Evolutionary conservation across 2,797 vertebrate species (phyloP).

Genomic region (Etheostoma perlongum): DNA sequence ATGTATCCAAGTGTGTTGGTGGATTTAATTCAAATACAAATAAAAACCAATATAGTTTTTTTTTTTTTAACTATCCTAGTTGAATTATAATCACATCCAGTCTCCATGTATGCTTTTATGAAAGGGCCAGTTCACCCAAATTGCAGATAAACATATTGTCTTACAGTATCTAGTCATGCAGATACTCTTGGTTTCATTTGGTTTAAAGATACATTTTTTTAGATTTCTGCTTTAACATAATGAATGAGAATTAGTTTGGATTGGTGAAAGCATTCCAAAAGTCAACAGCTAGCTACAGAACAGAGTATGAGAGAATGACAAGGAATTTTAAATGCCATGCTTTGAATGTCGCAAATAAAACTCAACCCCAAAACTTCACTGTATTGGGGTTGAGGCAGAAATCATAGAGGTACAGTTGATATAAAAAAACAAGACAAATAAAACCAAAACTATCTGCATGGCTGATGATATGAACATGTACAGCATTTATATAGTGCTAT

Average conservation of each 20-base stretch:
- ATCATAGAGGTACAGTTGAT: background rate
- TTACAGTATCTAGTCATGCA: too few relatives aligned
- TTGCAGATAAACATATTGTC: background rate
- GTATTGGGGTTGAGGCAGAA: background rate
- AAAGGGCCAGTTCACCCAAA: too few relatives aligned
- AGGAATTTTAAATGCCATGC: background rate
- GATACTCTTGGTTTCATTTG: too few relatives aligned
- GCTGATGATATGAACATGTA: background rate
- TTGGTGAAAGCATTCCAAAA: conserved; percentile 3
- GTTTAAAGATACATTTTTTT: background rate
- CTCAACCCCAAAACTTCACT: background rate
- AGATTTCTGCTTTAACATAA: background rate
- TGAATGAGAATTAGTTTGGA: background rate
- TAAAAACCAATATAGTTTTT: too few relatives aligned
- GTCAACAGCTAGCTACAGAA: too few relatives aligned
- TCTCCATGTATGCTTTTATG: background rate
- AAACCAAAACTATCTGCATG: background rate
- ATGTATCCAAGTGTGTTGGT: conserved; percentile 18
- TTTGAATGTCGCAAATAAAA: background rate
- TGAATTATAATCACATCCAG: background rate
- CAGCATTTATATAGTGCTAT: too few relatives aligned
- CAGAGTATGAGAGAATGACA: background rate
- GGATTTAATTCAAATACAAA: background rate
- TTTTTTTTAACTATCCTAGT: background rate
- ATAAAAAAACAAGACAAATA: background rate